Evolutionary conservation across 2,113 vertebrate species (phyloP).

Genomic region (Heliornis fulica): DNA sequence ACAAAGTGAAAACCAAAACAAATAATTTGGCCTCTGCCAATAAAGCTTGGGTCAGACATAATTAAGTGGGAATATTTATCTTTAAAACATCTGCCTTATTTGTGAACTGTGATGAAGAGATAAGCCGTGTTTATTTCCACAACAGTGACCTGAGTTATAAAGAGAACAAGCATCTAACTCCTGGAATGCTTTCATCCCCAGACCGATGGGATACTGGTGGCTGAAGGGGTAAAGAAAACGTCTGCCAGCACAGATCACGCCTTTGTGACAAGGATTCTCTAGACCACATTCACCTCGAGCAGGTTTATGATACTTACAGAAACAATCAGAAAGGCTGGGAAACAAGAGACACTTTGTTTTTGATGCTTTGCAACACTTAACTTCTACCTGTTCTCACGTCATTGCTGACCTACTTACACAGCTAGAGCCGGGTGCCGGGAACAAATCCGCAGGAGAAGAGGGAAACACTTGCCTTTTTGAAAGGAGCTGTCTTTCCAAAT

Average conservation of each 20-base stretch:
- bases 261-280: background rate
- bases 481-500: background rate
- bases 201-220: background rate
- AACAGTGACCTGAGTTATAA: background rate
- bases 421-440: background rate
- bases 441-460: background rate
- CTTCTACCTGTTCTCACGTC: background rate
- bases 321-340: background rate
- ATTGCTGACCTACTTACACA: background rate
- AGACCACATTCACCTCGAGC: background rate
- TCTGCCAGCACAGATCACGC: background rate
- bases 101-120: background rate
- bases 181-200: background rate
- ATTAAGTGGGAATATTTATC: background rate
- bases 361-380: background rate
- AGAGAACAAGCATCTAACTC: background rate
- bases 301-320: background rate
- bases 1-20: background rate
- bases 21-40: background rate
- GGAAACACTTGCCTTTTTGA: background rate
- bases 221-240: background rate
- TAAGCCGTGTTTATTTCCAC: background rate
- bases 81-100: background rate
- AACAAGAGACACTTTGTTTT: background rate
- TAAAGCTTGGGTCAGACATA: background rate